Evolutionary conservation across 2,888 invertebrate species (phyloP), one percentile per base, ranked within the genome.

Genomic region (Scrobipalpa atriplicella): DNA sequence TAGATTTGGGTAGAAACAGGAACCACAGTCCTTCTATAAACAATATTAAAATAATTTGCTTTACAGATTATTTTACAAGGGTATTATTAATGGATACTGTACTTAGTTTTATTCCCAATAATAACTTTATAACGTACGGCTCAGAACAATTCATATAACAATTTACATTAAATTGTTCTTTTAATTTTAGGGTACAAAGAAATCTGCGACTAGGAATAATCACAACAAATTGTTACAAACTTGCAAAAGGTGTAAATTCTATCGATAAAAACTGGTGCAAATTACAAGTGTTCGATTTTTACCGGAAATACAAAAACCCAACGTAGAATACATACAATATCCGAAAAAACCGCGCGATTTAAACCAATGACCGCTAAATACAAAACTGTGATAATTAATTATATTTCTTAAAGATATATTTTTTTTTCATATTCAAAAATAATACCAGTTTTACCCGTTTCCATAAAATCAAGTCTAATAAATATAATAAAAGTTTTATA

Each of bases 11-110:
- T 71, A 73, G 72, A 72, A 72, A 76, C 70, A 76, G 77, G 74
- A 74, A 69, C 77, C 66, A 74, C 71, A 67, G 75, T 77, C 81
- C 79, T 80, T 78, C 75, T 72, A 68, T 77, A 29, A 29, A 82
- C 81, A 84, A 73, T 77, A 74, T 72, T 38, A 75, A 74, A 72
- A 58, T 68, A 56, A 69, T 47, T 72, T 65, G 36, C 29, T 18
- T 62, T 16, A 36, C 29, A 41, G 2, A 52, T 52, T 18, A 43
- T 61, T 58, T 61, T 61, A 58, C 58, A 64, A 58, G 52, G 19
- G 10, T 67, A 29, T 63, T 58, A 16, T 29, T 21, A 9, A 62
- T 7, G 41, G 62, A 61, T 58, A 16, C 18, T 41, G 39, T 39
- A 52, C 10, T 64, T 60, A 62, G 13, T 62, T 38, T 43, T 19